Percentiles rank a stretch among this genome's conserved stretches.
Evolutionary conservation across 2,888 invertebrate genomes (phyloP).

Genomic region (Syrista parreyssii): DNA sequence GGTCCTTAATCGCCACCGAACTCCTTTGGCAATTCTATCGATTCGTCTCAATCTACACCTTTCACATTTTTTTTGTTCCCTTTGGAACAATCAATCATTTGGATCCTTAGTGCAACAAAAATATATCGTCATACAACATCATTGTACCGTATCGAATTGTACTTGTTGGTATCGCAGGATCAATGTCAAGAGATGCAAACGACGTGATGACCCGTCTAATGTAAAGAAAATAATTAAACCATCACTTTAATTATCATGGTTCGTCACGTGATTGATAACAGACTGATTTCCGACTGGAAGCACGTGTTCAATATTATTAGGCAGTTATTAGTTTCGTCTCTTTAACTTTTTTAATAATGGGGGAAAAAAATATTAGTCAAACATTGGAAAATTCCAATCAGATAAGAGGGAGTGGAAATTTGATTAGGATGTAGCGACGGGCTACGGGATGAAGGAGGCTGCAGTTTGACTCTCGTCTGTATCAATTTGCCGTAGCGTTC

Average conservation of each 20-base stretch:
- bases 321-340: neutral
- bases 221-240: neutral
- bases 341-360: neutral
- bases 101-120: neutral
- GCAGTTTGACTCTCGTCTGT: constrained; percentile 51
- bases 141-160: neutral
- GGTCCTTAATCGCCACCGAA: neutral
- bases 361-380: neutral
- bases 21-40: neutral
- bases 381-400: constrained; percentile 25
- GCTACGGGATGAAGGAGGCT: constrained; percentile 18
- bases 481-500: constrained; percentile 46
- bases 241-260: neutral
- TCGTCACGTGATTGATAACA: neutral
- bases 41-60: neutral
- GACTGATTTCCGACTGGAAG: neutral
- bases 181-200: neutral
- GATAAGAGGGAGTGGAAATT: neutral
- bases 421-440: neutral
- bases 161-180: neutral
- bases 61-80: neutral
- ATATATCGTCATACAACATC: neutral
- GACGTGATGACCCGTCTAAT: neutral
- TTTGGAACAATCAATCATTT: neutral
- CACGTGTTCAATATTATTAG: neutral